Percentiles rank a stretch among this genome's conserved stretches.
These are phyloP conservation scores for Pseudorhiza aurosa DNA, from an alignment of 30 jellyfish, hydroid and myxozoan species.

Conservation along the genomic window DNA sequence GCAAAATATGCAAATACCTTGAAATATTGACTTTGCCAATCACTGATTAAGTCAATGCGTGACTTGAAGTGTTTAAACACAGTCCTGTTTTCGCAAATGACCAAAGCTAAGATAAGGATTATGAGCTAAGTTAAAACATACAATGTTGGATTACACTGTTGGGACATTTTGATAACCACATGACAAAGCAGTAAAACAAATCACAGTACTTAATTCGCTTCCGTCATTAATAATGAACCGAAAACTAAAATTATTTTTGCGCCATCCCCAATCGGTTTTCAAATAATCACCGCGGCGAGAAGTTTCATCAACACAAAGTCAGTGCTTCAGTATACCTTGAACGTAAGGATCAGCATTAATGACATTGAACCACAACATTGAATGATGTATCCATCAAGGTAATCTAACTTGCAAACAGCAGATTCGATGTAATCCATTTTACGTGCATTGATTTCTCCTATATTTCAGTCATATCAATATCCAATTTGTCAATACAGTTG, in stretches of 20 bases:
- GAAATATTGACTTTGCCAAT: no score
- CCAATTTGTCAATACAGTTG: no score
- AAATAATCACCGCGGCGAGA: background rate
- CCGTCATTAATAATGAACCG: background rate
- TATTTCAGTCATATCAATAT: no score
- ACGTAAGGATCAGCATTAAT: background rate
- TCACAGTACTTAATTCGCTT: background rate
- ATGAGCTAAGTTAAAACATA: background rate
- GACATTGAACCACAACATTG: background rate
- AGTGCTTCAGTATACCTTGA: background rate
- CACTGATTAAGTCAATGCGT: no score
- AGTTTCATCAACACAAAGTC: background rate
- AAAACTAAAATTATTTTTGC: background rate
- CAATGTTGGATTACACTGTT: background rate
- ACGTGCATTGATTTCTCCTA: no score
- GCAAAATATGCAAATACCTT: no score
- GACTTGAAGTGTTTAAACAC: background rate
- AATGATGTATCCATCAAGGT: no score
- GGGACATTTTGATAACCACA: background rate
- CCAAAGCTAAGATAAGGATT: slow-evolving; percentile 2
- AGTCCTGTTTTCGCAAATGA: background rate
- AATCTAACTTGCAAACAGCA: background rate
- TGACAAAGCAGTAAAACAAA: background rate
- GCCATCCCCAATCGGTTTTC: background rate
- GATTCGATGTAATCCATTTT: background rate